These are phyloP conservation scores for Zaprionus obscuricornis DNA, from an alignment of 2,888 invertebrate species.

Conservation along the genomic window DNA sequence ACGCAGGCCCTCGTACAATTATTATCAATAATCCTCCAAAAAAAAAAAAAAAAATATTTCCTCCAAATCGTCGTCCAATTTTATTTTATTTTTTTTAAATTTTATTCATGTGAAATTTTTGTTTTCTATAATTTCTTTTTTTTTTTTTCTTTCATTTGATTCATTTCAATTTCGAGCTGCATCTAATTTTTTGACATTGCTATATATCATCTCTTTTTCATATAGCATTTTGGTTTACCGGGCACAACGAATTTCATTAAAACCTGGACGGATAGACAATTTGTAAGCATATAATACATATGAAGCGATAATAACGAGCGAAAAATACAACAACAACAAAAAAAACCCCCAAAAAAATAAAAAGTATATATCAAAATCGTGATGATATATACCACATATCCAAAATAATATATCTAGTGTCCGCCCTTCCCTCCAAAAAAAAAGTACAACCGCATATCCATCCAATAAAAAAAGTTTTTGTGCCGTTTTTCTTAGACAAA, in stretches of 20 bases:
- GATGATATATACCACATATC: too few relatives aligned
- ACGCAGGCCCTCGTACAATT: too few relatives aligned
- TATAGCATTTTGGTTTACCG: constrained; percentile 80
- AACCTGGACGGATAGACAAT: constrained; percentile 78
- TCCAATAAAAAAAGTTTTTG: too few relatives aligned
- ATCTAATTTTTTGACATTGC: constrained; percentile 61
- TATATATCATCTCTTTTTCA: constrained; percentile 74
- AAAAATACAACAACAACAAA: constrained; percentile 9
- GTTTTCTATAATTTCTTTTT: too few relatives aligned
- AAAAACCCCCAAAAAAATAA: constrained; percentile 24
- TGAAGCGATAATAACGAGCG: constrained; percentile 28
- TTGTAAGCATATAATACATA: constrained; percentile 75
- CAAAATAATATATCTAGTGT: too few relatives aligned
- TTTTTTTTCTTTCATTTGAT: constrained; percentile 28
- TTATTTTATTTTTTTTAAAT: too few relatives aligned
- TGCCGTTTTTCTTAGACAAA: too few relatives aligned
- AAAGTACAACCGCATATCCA: too few relatives aligned
- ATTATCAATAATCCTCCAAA: too few relatives aligned
- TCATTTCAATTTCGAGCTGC: constrained; percentile 48
- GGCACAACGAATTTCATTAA: constrained; percentile 80
- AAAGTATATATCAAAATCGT: constrained; percentile 17
- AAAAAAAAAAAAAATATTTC: too few relatives aligned
- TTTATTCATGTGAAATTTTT: constrained; percentile 28
- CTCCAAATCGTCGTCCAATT: too few relatives aligned
- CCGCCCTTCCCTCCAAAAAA: too few relatives aligned